Evolutionary conservation across 2,797 vertebrate genomes (phyloP), one percentile per base, ranked within the genome.

Genomic region (Selene dorsalis): DNA sequence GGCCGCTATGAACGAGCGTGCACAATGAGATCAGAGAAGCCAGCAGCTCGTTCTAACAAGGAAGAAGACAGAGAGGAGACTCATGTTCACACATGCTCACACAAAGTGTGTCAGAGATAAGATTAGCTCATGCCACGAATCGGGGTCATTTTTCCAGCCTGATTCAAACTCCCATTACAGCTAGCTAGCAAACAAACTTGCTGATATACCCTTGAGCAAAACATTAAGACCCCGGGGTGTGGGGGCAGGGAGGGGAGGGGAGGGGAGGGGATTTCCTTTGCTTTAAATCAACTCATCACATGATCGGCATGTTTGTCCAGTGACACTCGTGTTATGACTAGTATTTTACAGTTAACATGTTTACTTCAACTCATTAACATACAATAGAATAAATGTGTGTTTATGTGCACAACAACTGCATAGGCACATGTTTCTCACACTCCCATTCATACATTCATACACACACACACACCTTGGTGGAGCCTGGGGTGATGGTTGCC

Each of bases 11-110:
- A 56, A 97, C 93, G 74, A 93, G 94, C 47, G 96, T 94, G 76
- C 96, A 98, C 60, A 99, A 94, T 63, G 96, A 92, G 87, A 96
- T 77, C 45, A 99, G 89, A 32, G 95, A 95, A 63, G 94, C 94
- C 88, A 96, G 94, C 84, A 96, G 78, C 71, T 95, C 92, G 17
- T 85, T 85, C 95, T 96, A 47, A 70, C n/a, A 77, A 17, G 30
- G 24, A 69, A 20, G 16, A 50, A 86, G 28, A 84, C 52, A 83
- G 53, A 78, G 17, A 72, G 14, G 26, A 70, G 22, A 57, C 18
- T 52, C 61, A 66, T 24, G 48, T 69, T 56, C 0, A 62, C 28
- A 71, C 13, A 55, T 55, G 69, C n/a, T 52, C 14, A 14, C n/a
- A 64, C 6, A 39, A 0, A 39, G 18, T 17, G 43, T 13, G 10